These are phyloP conservation scores for Syngnathus rostellatus DNA, from an alignment of 2,797 vertebrate genomes.

Conservation along the genomic window DNA sequence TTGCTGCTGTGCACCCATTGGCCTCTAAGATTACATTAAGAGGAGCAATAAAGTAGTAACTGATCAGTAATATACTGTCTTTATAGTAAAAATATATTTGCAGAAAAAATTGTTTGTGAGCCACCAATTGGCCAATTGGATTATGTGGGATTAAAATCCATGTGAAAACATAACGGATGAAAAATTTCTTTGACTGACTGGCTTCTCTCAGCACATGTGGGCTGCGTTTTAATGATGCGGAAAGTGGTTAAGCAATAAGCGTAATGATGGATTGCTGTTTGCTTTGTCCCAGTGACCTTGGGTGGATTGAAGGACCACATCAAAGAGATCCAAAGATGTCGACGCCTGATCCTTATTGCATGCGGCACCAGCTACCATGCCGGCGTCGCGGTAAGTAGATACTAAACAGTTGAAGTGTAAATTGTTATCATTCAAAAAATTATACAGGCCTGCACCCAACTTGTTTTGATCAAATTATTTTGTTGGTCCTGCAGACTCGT, in stretches of 20 bases:
- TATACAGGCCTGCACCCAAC: neutral
- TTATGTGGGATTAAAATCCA: neutral
- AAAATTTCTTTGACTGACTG: neutral
- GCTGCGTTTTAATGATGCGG: constrained; percentile 4
- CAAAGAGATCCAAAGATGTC: constrained; percentile 95
- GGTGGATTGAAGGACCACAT: constrained; percentile 97
- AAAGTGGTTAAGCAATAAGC: constrained; percentile 12
- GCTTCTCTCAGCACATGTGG: neutral
- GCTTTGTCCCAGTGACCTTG: constrained; percentile 75
- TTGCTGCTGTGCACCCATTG: no score
- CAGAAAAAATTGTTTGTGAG: neutral
- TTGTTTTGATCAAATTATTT: constrained; percentile 14
- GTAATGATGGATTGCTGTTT: constrained; percentile 24
- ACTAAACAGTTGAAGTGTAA: neutral
- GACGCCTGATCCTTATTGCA: constrained; percentile 91
- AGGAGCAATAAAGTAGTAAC: no score
- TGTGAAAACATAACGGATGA: constrained; percentile 1
- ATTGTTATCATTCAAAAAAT: neutral
- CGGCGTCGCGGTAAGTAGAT: constrained; percentile 76
- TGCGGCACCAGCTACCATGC: constrained; percentile 97
- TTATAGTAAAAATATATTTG: no score
- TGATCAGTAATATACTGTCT: no score
- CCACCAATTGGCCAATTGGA: neutral
- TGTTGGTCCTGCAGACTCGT: constrained; percentile 74
- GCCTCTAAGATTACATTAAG: no score